Evolutionary conservation across 2,113 vertebrate species (phyloP), one percentile per base, ranked within the genome.

Genomic region (Festucalex cinctus): DNA sequence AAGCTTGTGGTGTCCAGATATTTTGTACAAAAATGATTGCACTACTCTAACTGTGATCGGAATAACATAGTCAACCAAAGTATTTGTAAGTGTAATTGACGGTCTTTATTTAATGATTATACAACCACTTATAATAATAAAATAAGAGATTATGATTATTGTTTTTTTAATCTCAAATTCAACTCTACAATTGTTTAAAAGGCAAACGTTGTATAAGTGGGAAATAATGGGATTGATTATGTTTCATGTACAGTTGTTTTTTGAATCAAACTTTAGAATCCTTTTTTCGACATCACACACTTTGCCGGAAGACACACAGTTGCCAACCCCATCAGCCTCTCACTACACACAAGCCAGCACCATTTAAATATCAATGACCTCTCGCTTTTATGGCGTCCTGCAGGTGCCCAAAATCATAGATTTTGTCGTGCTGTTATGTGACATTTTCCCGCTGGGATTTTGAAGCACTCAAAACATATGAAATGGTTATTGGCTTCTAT

Each of bases 341-440:
- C 62, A 36, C 62, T 35, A 28, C 67, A 51, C 46, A 61, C 17
- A 65, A 32, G 66, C 57, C 66, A 4, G 17, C 51, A 65, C 46
- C n/a, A 73, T 83, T 86, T 76, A 82, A 85, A 82, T 83, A 76
- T 76, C 78, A 83, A 68, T 70, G 75, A 71, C 39, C 74, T 65
- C 60, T 77, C 68, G 20, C 63, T 36, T 77, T 79, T 54, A 72
- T 77, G 48, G 14, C 46, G 37, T 69, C 57, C 65, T 12, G 51
- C 26, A 3, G 39, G 57, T 66, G 39, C 66, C 67, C 69, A 77
- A 77, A 83, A 76, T 83, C 81, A 85, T 73, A 48, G 76, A 85
- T 86, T 76, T 74, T 72, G 71, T 79, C 69, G 51, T n/a, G 76
- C 79, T 70, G 78, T 61, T 61, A 26, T 73, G 81, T 81, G 82